Conservation (phyloP, 1,140 invertebrate species). For the Musca domestica region DNA sequence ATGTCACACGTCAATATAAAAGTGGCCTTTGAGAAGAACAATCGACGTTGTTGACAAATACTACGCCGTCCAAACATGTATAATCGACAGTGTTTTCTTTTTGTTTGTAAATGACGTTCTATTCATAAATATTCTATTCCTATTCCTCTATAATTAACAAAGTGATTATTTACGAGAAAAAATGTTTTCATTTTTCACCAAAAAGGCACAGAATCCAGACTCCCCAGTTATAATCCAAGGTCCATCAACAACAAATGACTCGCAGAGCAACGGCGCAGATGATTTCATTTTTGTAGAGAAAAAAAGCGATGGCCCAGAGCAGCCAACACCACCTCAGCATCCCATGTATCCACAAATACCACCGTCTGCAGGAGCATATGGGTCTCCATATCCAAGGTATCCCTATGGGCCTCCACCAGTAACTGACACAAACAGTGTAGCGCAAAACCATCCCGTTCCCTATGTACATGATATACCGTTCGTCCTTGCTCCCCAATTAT, state of each 20-base stretch:
- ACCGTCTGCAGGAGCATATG: slow-evolving; percentile 20
- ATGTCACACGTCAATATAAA: no score
- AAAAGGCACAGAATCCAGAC: slow-evolving; percentile 41
- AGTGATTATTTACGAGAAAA: neutral
- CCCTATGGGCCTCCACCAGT: neutral
- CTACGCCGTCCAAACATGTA: no score
- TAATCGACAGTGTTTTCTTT: no score
- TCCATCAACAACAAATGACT: slow-evolving; percentile 31
- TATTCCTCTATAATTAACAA: neutral
- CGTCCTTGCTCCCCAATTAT: slow-evolving; percentile 41
- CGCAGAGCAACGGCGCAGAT: slow-evolving; percentile 30
- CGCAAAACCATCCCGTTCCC: slow-evolving; percentile 28
- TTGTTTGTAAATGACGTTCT: neutral
- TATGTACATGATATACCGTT: slow-evolving; percentile 51
- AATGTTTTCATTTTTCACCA: slow-evolving; percentile 43
- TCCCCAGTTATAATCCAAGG: slow-evolving; percentile 44
- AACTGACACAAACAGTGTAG: neutral
- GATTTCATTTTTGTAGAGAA: slow-evolving; percentile 50
- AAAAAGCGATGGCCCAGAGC: slow-evolving; percentile 28
- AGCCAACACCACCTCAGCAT: neutral
- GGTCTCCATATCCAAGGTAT: slow-evolving; percentile 32
- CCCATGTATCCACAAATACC: slow-evolving; percentile 46
- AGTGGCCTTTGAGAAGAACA: no score
- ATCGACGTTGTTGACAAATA: no score
- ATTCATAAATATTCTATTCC: slow-evolving; percentile 8